Conservation (phyloP, 2,113 vertebrate genomes). For the Pelmatolapia mariae region DNA sequence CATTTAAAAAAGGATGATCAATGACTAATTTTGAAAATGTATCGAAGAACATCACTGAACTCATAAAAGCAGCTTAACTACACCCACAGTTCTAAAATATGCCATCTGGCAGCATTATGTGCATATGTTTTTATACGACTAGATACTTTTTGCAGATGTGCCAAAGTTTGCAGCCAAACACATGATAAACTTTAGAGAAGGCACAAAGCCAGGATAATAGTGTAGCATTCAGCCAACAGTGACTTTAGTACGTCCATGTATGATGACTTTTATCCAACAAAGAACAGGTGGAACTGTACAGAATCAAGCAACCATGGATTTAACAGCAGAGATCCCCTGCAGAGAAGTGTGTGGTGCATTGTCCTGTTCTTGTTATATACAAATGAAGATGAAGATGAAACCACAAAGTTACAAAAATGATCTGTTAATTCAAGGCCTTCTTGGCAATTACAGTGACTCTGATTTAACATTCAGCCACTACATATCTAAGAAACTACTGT, state of each 20-base stretch:
- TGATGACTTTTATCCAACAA: neutral
- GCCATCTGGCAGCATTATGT: neutral
- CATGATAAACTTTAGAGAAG: neutral
- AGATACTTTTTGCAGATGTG: neutral
- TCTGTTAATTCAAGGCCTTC: neutral
- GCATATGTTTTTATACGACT: neutral
- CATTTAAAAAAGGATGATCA: neutral
- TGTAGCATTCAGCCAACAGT: conserved; percentile 1
- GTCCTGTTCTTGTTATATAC: neutral
- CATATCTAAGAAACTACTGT: neutral
- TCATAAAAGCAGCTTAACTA: neutral
- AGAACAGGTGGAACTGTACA: neutral
- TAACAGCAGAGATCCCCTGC: neutral
- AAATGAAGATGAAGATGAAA: neutral
- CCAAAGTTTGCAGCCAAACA: neutral
- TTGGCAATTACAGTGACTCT: neutral
- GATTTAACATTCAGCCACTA: neutral
- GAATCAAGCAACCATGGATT: neutral
- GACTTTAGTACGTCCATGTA: neutral
- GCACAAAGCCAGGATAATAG: neutral
- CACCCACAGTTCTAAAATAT: neutral
- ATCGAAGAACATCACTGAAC: neutral
- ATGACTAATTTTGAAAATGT: neutral
- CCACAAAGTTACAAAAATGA: neutral
- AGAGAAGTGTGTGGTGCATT: neutral